Evolutionary conservation across 2,797 vertebrate species (phyloP).

Genomic region (Pangasius macronema): DNA sequence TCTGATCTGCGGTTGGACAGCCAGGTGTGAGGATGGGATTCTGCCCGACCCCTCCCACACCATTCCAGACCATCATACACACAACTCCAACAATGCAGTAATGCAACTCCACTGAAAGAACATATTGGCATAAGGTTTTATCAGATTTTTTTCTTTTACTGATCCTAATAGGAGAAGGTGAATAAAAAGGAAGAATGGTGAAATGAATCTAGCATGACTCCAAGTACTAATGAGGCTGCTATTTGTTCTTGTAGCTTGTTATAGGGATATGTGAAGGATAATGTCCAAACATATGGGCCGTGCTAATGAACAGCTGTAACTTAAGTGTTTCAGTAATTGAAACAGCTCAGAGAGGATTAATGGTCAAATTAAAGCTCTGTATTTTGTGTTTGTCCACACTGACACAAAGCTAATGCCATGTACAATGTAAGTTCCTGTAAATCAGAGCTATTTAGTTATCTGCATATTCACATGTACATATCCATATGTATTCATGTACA

Average conservation of each 20-base stretch:
- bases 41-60: neutral
- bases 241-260: constrained; percentile 55
- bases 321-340: constrained; percentile 40
- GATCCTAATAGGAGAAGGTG: constrained; percentile 50
- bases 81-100: constrained; percentile 33
- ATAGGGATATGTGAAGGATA: constrained; percentile 47
- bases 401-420: constrained; percentile 16
- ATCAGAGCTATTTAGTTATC: constrained; percentile 4
- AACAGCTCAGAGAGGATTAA: constrained; percentile 29
- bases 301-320: constrained; percentile 48
- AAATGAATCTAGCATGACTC: constrained; percentile 46
- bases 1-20: constrained; percentile 38
- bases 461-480: too few relatives aligned
- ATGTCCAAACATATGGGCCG: constrained; percentile 50
- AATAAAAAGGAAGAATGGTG: constrained; percentile 52
- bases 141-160: constrained; percentile 45
- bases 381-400: constrained; percentile 12
- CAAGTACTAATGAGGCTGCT: constrained; percentile 57
- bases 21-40: constrained; percentile 54
- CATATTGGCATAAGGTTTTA: constrained; percentile 48
- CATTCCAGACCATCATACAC: neutral
- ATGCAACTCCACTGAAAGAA: constrained; percentile 38
- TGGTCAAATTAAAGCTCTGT: constrained; percentile 21
- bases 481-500: neutral
- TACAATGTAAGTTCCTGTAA: neutral